Percentiles rank a stretch among this genome's conserved stretches.
phyloP scores from a whole-genome alignment of 2,888 invertebrate species.

The Agonopterix subpropinquella region DNA sequence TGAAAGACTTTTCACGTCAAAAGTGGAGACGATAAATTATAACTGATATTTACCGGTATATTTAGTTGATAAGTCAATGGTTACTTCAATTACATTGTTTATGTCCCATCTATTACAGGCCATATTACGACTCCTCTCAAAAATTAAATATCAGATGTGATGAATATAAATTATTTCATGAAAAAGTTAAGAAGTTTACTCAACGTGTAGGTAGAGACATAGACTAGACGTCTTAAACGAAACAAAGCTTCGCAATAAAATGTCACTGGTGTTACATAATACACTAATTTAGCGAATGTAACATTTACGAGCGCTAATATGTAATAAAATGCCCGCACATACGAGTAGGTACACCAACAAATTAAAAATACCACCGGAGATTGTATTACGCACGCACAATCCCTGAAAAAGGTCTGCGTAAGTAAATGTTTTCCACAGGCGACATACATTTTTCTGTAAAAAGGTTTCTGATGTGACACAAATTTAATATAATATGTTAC shows the following conservation, averaged over 20 bases:
- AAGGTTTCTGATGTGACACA: slow-evolving; percentile 3
- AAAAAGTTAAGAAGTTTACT: no score
- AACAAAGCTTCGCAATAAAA: neutral
- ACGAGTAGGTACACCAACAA: slow-evolving; percentile 20
- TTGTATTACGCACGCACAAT: slow-evolving; percentile 32
- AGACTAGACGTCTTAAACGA: no score
- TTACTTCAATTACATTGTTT: no score
- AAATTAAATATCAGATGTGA: no score
- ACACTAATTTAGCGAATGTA: slow-evolving; percentile 11
- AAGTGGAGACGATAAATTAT: no score
- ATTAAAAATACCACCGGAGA: slow-evolving; percentile 43
- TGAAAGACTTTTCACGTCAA: no score
- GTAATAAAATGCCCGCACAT: slow-evolving; percentile 17
- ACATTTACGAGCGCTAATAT: slow-evolving; percentile 7
- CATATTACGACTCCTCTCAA: no score
- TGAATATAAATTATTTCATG: no score
- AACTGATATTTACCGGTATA: no score
- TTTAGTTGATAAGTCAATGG: no score
- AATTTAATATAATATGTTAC: slow-evolving; percentile 1
- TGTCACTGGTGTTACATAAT: neutral
- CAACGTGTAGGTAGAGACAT: no score
- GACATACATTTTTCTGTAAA: slow-evolving; percentile 1
- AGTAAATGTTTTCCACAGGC: slow-evolving; percentile 10
- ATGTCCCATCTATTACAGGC: no score
- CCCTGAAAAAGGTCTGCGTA: slow-evolving; percentile 23